Base-by-base conservation (phyloP, 2,797 vertebrate species). In the Microctenopoma lineatum region DNA sequence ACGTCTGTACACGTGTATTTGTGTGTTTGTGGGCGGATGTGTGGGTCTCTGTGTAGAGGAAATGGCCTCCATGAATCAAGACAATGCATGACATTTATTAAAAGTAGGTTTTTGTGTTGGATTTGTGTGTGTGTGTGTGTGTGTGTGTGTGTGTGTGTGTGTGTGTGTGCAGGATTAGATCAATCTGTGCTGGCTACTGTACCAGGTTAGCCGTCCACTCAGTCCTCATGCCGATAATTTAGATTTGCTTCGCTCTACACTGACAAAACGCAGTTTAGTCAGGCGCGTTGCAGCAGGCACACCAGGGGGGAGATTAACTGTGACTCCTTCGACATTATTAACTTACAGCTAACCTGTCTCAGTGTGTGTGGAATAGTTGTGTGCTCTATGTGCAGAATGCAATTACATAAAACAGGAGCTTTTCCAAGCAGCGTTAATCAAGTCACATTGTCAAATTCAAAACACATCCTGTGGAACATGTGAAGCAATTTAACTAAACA, bases 31-130 rank as follows among this genome's bases (percentile, higher is more conserved):
- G 12, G 64, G 6, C 42, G 29, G 62, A 25, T 44, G 7, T 48
- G 25, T 39, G 15, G 42, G 21, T 12, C 12, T 38, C 32, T 68
- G 13, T 61, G 13, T 21, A 29, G 50, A 44, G 15, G 34, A 69
- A 74, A 59, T 26, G 18, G 7, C 34, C 66, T 46, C 34, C 26
- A 73, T 59, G 7, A 12, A 70, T 70, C 53, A 58, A 68, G 54
- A 57, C 32, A 47, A 41, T 14, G 10, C n/a, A 15, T 51, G 15
- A 18, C 16, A 57, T 61, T 54, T 69, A 36, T 54, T 53, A 51
- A 52, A 65, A 65, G 42, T 39, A 39, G 32, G 12, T 41, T 41
- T 14, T 41, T 11, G 11, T 27, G 59, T 62, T 15, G 11, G 3
- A n/a, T 64, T 39, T 72, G 41, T 44, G 41, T 44, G 4, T 32